phyloP scores from a whole-genome alignment of 2,888 invertebrate genomes.

The Apeira syringaria region DNA sequence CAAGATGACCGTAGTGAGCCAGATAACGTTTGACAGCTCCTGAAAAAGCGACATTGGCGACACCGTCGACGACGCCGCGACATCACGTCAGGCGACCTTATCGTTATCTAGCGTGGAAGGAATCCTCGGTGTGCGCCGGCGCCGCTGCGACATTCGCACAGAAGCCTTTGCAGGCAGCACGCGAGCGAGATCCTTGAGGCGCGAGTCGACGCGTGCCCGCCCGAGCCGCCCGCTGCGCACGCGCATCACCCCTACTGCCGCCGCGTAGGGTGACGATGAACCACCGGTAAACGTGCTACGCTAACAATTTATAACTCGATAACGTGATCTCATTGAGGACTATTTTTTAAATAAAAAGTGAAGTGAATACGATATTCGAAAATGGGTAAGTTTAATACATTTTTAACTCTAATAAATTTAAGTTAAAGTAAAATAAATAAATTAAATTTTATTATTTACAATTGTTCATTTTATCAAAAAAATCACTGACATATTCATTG shows the following conservation, averaged over 20 bases:
- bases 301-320: conserved; percentile 51
- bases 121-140: conserved; percentile 64
- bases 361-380: conserved; percentile 58
- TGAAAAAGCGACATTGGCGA: conserved; percentile 18
- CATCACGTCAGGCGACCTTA: conserved; percentile 48
- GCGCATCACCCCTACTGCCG: conserved; percentile 49
- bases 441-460: no score
- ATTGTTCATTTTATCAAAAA: no score
- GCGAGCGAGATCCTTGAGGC: conserved; percentile 71
- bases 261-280: conserved; percentile 69
- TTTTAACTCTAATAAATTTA: background rate
- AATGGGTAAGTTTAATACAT: conserved; percentile 64
- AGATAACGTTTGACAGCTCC: conserved; percentile 68
- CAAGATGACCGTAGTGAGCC: conserved; percentile 46
- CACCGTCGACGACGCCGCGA: conserved; percentile 26
- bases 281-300: conserved; percentile 57
- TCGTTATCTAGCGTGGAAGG: conserved; percentile 76
- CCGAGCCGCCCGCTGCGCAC: conserved; percentile 40
- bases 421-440: no score
- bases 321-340: conserved; percentile 67
- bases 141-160: conserved; percentile 72
- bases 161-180: conserved; percentile 75
- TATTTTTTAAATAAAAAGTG: conserved; percentile 52
- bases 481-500: no score
- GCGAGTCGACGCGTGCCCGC: conserved; percentile 44